phyloP scores from a whole-genome alignment of 2,797 vertebrate genomes.

The Halcyon smyrnensis region DNA sequence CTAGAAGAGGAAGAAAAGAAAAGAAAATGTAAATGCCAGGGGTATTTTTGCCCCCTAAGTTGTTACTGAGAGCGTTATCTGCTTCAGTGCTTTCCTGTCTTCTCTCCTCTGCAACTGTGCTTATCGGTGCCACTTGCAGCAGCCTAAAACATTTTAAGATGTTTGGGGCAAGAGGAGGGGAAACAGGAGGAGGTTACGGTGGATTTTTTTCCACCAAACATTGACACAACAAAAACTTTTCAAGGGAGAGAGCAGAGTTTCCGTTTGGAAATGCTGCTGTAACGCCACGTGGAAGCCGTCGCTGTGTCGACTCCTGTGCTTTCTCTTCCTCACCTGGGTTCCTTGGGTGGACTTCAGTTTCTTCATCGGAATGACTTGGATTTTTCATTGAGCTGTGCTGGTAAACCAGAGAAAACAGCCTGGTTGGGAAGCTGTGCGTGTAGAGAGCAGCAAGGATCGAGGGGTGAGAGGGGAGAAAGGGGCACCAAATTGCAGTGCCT shows the following conservation, averaged over 20 bases:
- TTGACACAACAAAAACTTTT: background rate
- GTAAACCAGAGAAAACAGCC: background rate
- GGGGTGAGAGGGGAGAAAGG: background rate
- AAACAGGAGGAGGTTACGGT: background rate
- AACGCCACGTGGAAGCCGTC: accelerated
- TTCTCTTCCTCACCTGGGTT: background rate
- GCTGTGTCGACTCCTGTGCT: accelerated
- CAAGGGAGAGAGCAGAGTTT: background rate
- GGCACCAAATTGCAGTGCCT: background rate
- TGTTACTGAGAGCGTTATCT: background rate
- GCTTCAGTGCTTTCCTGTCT: background rate
- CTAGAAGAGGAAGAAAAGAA: background rate
- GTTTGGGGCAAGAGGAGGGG: accelerated
- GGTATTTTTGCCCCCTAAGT: background rate
- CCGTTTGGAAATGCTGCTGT: background rate
- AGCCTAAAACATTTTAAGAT: background rate
- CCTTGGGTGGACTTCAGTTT: background rate
- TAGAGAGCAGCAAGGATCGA: background rate
- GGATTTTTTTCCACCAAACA: background rate
- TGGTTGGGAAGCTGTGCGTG: background rate
- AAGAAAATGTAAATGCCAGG: background rate
- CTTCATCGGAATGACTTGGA: background rate
- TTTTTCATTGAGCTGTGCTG: background rate
- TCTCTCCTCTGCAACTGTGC: background rate
- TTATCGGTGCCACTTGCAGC: background rate